Evolutionary conservation across 1,140 invertebrate species (phyloP).

Genomic region (Pentalonia nigronervosa): DNA sequence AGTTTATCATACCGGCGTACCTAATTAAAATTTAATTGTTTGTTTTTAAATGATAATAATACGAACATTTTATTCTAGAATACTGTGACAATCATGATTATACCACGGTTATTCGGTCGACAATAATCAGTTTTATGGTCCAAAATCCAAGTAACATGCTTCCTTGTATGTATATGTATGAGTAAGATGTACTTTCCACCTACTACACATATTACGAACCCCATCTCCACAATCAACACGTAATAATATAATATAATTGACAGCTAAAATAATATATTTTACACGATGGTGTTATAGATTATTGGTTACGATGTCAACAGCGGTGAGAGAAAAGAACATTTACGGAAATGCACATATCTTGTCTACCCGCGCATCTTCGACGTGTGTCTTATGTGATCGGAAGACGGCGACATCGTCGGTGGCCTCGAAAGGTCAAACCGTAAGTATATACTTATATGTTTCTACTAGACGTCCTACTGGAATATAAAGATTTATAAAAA

Average conservation of each 20-base stretch:
- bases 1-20: not conserved
- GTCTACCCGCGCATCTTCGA: not conserved
- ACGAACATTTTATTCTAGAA: not conserved
- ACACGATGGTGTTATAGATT: not conserved
- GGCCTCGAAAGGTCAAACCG: slow-evolving; percentile 36
- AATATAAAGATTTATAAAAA: slow-evolving; percentile 28
- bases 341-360: not conserved
- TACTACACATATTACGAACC: not conserved
- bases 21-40: not conserved
- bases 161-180: not conserved
- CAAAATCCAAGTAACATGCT: not conserved
- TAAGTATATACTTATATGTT: not conserved
- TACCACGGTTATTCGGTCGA: not conserved
- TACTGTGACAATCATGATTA: not conserved
- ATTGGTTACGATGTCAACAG: not conserved
- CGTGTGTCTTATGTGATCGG: not conserved
- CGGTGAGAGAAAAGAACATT: not conserved
- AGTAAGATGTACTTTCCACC: not conserved
- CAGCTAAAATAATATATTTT: not conserved
- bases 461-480: slow-evolving; percentile 11
- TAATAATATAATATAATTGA: not conserved
- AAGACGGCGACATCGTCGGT: not conserved
- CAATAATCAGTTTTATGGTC: not conserved
- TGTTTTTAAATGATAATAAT: not conserved
- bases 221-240: not conserved